A percentile compares a stretch with the other conserved stretches of the same genome.
Evolutionary conservation across 2,113 vertebrate species (phyloP).

Genomic region (Apodemus sylvaticus): DNA sequence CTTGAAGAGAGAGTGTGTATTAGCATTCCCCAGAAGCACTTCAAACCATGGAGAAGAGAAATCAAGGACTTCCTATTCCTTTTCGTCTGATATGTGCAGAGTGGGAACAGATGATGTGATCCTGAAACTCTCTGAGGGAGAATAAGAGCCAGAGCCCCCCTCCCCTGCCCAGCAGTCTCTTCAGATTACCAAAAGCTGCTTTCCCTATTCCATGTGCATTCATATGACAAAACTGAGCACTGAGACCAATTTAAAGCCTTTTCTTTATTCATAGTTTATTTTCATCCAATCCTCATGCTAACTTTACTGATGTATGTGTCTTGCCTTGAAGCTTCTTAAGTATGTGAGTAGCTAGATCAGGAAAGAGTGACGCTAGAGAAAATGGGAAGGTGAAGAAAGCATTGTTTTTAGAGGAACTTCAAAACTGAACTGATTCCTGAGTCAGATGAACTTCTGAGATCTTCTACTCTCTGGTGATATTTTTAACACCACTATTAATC

Average conservation of each 20-base stretch:
- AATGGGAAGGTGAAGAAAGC: not conserved
- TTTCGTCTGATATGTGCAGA: slow-evolving; percentile 51
- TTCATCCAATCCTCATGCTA: slow-evolving; percentile 14
- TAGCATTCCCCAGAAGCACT: slow-evolving; percentile 54
- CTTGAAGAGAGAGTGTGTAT: slow-evolving; percentile 6
- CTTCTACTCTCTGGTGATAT: not conserved
- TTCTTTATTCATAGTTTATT: slow-evolving; percentile 9
- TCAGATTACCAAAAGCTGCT: slow-evolving; percentile 39
- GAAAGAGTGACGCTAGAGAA: slow-evolving; percentile 15
- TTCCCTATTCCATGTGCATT: slow-evolving; percentile 44
- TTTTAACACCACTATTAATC: no score
- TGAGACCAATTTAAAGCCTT: slow-evolving; percentile 38
- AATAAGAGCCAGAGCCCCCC: not conserved
- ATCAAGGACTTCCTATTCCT: slow-evolving; percentile 33
- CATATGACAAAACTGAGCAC: not conserved
- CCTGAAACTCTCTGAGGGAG: slow-evolving; percentile 31
- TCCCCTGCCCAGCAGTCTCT: not conserved
- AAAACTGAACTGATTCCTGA: slow-evolving; percentile 41
- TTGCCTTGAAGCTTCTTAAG: slow-evolving; percentile 26
- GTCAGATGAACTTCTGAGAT: slow-evolving; percentile 42
- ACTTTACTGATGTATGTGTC: not conserved
- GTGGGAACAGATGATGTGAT: not conserved
- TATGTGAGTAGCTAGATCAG: slow-evolving; percentile 39
- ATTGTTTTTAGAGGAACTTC: slow-evolving; percentile 43
- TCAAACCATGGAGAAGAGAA: slow-evolving; percentile 44